These are phyloP conservation scores for Phaetusa simplex DNA, from an alignment of 2,113 vertebrate species.

Conservation along the genomic window DNA sequence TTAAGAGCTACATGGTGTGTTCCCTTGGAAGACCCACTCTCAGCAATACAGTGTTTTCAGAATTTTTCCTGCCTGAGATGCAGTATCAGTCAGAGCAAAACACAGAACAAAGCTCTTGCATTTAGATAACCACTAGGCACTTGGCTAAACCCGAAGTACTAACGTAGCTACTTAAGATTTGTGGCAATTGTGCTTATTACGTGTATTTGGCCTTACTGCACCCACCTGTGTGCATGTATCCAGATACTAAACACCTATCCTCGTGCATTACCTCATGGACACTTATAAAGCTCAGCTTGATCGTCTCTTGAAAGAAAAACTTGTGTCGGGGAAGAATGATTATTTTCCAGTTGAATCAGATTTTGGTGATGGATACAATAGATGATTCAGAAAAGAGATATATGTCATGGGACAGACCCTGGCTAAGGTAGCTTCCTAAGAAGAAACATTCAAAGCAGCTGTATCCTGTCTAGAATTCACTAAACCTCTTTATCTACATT, in stretches of 20 bases:
- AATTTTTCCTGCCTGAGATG: conserved; percentile 25
- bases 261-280: background rate
- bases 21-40: background rate
- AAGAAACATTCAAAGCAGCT: background rate
- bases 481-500: background rate
- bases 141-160: conserved; percentile 6
- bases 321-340: background rate
- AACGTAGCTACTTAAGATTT: conserved; percentile 9
- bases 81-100: conserved; percentile 25
- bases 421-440: background rate
- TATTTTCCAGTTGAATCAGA: background rate
- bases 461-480: background rate
- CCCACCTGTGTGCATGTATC: background rate
- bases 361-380: background rate
- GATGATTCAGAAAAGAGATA: background rate
- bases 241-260: background rate
- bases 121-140: conserved; percentile 35
- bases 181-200: background rate
- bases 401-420: background rate
- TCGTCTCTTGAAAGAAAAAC: background rate
- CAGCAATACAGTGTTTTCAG: background rate
- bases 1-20: background rate
- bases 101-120: conserved; percentile 13
- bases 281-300: background rate
- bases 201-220: background rate